Evolutionary conservation across 2,113 vertebrate genomes (phyloP).

Genomic region (Calyptomena viridis): DNA sequence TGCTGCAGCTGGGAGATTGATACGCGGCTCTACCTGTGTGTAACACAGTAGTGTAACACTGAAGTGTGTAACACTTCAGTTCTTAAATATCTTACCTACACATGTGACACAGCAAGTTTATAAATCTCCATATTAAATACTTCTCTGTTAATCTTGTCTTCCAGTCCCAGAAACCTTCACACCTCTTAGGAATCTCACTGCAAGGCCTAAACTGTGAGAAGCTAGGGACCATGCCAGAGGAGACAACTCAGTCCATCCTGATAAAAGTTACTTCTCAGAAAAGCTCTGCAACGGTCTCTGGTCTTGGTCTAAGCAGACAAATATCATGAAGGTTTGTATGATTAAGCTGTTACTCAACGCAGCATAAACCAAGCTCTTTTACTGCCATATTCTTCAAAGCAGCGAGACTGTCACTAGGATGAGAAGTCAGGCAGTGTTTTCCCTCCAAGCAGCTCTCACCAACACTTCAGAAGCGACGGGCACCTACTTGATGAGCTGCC

Average conservation of each 20-base stretch:
- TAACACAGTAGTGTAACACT: too few relatives aligned
- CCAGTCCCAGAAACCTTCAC: background rate
- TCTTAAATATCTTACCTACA: background rate
- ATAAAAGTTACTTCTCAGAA: background rate
- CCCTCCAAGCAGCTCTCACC: background rate
- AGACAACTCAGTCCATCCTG: background rate
- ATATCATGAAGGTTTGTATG: background rate
- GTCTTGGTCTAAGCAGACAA: background rate
- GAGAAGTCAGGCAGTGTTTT: background rate
- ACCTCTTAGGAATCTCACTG: background rate
- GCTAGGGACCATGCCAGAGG: fast-evolving
- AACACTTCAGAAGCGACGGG: background rate
- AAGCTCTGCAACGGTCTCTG: background rate
- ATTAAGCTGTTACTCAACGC: background rate
- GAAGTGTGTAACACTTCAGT: too few relatives aligned
- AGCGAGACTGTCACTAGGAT: background rate
- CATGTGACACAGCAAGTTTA: background rate
- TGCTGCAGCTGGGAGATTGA: background rate
- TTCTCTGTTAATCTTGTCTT: background rate
- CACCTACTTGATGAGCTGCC: background rate
- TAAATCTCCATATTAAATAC: background rate
- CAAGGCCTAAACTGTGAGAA: background rate
- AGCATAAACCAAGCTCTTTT: background rate
- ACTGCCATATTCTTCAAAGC: background rate
- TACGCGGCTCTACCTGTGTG: too few relatives aligned